Evolutionary conservation across 2,888 invertebrate genomes (phyloP), one percentile per base, ranked within the genome.

Genomic region (Unio delphinus): DNA sequence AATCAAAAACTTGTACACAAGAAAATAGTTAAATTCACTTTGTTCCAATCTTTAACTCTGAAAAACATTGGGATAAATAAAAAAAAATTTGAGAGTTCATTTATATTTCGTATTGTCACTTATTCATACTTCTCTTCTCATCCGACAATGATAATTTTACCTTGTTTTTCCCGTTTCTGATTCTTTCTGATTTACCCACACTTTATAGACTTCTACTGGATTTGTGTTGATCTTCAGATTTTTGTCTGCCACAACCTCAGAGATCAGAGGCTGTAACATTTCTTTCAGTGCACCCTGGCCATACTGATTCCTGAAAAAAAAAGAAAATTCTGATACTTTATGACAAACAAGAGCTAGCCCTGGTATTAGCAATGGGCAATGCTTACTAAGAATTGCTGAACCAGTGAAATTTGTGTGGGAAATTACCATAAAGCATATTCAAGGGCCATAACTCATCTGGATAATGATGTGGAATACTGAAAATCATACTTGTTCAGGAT

Each of bases 181-280:
- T 90, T 95, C 95, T 72, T 92, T 91, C 87, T 94, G 93, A 90
- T 94, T 95, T 70, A 94, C 92, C 94, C 94, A 95, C 57, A 92
- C 92, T 86, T 94, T 94, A 87, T 95, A 95, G 81, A 95, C 94
- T 84, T 94, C 94, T 0, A 94, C 92, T 3, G 95, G 94, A 80
- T 94, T 94, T 0, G 94, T 94, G 88, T 94, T 94, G 79, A 95
- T 94, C 74, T 92, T 92, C 75, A 94, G 90, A 60, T 91, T 92
- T 85, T 91, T 93, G 83, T 94, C 93, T 67, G 92, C 92, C 62
- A 95, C 88, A 77, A 94, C 88, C 73, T 88, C 85, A 70, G 92
- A 93, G 61, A 95, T 93, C 1, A 94, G 91, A 5, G 94, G 94
- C 3, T 94, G 93, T 60, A 95, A 92, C 80, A 95, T 93, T 64